Conservation (phyloP, 2,797 vertebrate species). For the Sphenodon punctatus region DNA sequence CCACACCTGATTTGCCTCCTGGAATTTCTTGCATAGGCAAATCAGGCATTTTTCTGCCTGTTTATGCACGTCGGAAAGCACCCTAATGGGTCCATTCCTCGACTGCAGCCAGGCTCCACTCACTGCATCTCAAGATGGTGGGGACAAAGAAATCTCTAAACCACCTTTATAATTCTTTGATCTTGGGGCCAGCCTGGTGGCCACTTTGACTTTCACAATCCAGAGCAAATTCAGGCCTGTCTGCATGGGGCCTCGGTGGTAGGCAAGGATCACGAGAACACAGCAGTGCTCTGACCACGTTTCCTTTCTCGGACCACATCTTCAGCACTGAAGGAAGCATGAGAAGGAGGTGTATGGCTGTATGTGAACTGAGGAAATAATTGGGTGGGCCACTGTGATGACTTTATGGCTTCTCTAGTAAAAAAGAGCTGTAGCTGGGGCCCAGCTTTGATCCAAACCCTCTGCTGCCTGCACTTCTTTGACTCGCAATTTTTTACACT, state of each 20-base stretch:
- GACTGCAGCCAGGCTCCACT: fast-evolving
- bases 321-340: not conserved
- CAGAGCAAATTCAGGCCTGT: not conserved
- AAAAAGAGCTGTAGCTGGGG: not conserved
- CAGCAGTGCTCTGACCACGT: not conserved
- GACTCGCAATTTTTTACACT: constrained; percentile 31
- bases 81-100: not conserved
- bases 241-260: not conserved
- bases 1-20: too few relatives aligned
- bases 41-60: too few relatives aligned
- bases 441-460: constrained; percentile 34
- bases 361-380: not conserved
- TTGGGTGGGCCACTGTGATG: not conserved
- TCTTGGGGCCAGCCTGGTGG: not conserved
- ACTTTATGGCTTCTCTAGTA: not conserved
- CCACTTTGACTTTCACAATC: not conserved
- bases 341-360: not conserved
- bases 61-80: too few relatives aligned
- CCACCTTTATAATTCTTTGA: not conserved
- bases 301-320: not conserved
- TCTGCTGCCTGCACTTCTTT: constrained; percentile 18
- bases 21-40: too few relatives aligned
- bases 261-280: not conserved
- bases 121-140: not conserved
- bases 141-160: not conserved